Percentiles rank a stretch among this genome's conserved stretches.
phyloP scores from a whole-genome alignment of 2,797 vertebrate genomes.

The Capromys pilorides region DNA sequence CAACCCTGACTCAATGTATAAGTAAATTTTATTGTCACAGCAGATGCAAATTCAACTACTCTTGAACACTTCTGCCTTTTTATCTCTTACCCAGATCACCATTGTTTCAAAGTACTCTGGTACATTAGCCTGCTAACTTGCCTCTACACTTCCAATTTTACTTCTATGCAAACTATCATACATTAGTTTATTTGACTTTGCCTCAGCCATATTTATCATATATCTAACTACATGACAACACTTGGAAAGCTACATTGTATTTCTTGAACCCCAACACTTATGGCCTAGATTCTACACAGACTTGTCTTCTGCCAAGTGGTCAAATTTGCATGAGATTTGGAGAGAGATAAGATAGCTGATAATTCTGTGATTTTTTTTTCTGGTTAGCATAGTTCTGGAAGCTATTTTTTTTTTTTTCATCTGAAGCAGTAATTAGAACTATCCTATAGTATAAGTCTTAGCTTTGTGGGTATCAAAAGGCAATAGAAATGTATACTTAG shows the following conservation, averaged over 20 bases:
- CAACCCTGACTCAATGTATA: constrained; percentile 10
- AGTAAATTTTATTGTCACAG: constrained; percentile 20
- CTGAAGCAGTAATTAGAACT: background rate
- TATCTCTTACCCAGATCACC: background rate
- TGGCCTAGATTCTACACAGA: background rate
- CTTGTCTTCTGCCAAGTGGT: background rate
- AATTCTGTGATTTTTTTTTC: constrained; percentile 25
- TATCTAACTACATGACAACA: background rate
- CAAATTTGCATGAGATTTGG: constrained; percentile 1
- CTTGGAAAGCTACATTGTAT: background rate
- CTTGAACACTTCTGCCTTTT: constrained; percentile 15
- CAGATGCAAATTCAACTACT: constrained; percentile 14
- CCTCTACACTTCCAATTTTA: background rate
- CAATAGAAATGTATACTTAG: background rate
- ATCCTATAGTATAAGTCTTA: background rate
- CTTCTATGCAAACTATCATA: background rate
- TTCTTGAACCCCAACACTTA: background rate
- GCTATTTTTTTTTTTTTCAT: background rate
- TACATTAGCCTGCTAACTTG: background rate
- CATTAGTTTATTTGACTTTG: background rate
- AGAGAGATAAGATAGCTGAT: background rate
- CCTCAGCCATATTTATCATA: background rate
- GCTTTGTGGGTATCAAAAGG: background rate
- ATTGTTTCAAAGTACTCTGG: background rate
- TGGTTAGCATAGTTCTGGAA: background rate